A percentile compares a stretch with the other conserved stretches of the same genome.
phyloP scores from a whole-genome alignment of 2,888 invertebrate species.

The Macrosiphum euphorbiae region DNA sequence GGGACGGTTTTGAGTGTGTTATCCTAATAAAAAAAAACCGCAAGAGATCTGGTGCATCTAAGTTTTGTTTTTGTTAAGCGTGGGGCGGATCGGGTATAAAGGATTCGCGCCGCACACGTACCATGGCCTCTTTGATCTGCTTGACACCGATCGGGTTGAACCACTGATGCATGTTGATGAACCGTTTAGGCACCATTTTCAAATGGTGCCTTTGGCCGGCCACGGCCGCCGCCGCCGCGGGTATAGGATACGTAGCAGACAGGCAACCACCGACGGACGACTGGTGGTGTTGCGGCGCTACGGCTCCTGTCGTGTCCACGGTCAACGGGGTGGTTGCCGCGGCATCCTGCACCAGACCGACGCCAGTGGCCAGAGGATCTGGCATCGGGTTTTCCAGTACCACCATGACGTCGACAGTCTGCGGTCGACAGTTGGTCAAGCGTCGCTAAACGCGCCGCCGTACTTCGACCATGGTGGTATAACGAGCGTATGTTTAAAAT shows the following conservation, averaged over 20 bases:
- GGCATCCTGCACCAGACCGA: conserved; percentile 79
- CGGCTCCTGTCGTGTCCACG: conserved; percentile 69
- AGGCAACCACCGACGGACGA: conserved; percentile 51
- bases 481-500: not conserved
- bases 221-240: conserved; percentile 67
- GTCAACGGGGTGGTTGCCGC: conserved; percentile 66
- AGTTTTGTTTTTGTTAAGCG: not conserved
- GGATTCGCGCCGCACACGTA: conserved; percentile 66
- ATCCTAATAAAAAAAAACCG: not conserved
- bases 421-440: not conserved
- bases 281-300: conserved; percentile 69
- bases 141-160: conserved; percentile 77
- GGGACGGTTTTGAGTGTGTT: not conserved
- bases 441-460: not conserved
- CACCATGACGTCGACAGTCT: conserved; percentile 73
- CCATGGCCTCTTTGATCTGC: conserved; percentile 73
- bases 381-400: conserved; percentile 75
- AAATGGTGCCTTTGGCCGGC: conserved; percentile 72
- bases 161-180: conserved; percentile 92
- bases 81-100: not conserved
- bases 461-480: not conserved
- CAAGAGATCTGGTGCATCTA: not conserved
- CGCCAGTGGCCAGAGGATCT: conserved; percentile 70
- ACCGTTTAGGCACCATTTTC: conserved; percentile 91
- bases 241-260: conserved; percentile 68